Percentiles rank a stretch among this genome's conserved stretches.
Conservation (phyloP, 2,888 invertebrate species). For the Lycaena phlaeas region DNA sequence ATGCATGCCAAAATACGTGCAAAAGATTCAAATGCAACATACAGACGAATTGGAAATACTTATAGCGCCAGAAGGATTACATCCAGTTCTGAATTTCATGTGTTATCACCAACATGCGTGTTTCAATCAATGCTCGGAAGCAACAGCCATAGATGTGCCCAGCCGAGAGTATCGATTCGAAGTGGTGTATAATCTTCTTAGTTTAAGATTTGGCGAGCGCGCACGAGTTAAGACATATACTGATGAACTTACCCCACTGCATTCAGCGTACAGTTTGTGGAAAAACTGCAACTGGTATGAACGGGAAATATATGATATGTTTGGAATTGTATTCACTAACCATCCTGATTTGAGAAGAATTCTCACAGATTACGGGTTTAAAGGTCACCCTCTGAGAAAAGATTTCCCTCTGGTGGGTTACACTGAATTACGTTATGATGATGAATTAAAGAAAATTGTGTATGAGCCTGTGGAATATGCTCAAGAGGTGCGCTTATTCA, state of each 20-base stretch:
- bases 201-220: constrained; percentile 39
- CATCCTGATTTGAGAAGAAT: constrained; percentile 58
- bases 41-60: constrained; percentile 51
- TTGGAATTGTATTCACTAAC: constrained; percentile 50
- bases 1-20: constrained; percentile 56
- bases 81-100: constrained; percentile 45
- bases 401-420: constrained; percentile 59
- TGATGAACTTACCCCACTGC: constrained; percentile 53
- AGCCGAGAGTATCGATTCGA: constrained; percentile 49
- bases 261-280: constrained; percentile 43
- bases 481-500: constrained; percentile 42
- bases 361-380: constrained; percentile 58
- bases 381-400: constrained; percentile 57
- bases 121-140: constrained; percentile 39
- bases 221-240: constrained; percentile 52
- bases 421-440: constrained; percentile 56
- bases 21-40: constrained; percentile 53
- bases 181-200: constrained; percentile 43
- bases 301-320: constrained; percentile 59
- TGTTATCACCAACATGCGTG: constrained; percentile 51
- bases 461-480: constrained; percentile 57
- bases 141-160: constrained; percentile 55
- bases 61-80: constrained; percentile 47
- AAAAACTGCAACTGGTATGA: constrained; percentile 37
- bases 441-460: constrained; percentile 54